phyloP scores from a whole-genome alignment of 2,113 vertebrate genomes.

The Asarcornis scutulata region DNA sequence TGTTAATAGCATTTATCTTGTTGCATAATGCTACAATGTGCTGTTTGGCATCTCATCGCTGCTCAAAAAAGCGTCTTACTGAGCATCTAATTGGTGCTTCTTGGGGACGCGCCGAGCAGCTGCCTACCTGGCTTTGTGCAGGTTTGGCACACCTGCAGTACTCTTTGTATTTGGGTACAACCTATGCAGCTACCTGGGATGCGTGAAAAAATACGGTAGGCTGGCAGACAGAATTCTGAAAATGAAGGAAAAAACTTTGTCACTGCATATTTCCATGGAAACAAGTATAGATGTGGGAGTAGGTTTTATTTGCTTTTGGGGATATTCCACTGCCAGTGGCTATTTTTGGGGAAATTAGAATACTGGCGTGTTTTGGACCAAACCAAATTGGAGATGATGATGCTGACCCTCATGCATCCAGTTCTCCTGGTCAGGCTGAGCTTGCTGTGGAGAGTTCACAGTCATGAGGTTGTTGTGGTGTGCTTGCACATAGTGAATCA shows the following conservation, averaged over 20 bases:
- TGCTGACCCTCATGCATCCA: background rate
- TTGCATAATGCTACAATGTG: background rate
- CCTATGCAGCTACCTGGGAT: background rate
- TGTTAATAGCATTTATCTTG: background rate
- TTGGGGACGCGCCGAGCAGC: background rate
- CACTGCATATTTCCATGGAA: slow-evolving; percentile 12
- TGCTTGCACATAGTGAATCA: background rate
- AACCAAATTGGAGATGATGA: background rate
- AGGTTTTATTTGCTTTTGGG: background rate
- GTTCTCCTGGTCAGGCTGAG: background rate
- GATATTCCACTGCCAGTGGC: background rate
- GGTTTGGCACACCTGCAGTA: background rate
- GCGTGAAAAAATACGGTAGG: background rate
- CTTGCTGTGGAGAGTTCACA: background rate
- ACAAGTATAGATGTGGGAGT: background rate
- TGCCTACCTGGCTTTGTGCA: background rate
- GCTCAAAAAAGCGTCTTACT: background rate
- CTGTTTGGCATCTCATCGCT: background rate
- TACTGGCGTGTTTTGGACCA: background rate
- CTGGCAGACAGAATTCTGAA: background rate
- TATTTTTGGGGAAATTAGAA: background rate
- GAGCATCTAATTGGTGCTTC: background rate
- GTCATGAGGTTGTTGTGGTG: accelerated
- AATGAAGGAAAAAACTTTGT: background rate
- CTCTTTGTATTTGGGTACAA: background rate